Evolutionary conservation across 2,113 vertebrate genomes (phyloP), one percentile per base, ranked within the genome.

Genomic region (Struthio camelus): DNA sequence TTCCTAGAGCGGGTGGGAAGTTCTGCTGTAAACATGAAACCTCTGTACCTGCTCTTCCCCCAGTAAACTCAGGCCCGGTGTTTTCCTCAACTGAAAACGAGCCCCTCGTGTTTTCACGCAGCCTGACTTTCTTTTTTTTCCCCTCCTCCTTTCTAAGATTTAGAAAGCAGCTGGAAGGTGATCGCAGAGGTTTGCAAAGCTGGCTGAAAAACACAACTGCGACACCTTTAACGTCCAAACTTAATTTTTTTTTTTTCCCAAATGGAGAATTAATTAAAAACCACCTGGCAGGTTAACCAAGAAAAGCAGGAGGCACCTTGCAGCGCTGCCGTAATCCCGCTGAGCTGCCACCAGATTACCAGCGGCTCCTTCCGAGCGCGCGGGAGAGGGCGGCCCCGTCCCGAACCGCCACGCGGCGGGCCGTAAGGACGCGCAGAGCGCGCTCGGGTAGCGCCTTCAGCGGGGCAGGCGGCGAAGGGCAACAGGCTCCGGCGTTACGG

Each of bases 181-280:
- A 84, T 77, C 5, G 1, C 25, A 38, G 70, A 81, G 65, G 42
- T 90, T 75, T 75, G 87, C 85, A 85, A 59, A 91, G 70, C 81
- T 30, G 53, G 65, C 34, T 77, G 50, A 40, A 77, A 93, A 93
- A 79, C 5, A 82, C 65, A 80, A 78, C 64, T 73, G 53, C 16
- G 85, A 46, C 42, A 73, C 20, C 38, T 42, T 34, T 16, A 25
- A 83, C 14, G 18, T 50, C 58, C 44, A 70, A 87, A 77, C 0
- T 2, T 10, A 27, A 2, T 14, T 11, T 32, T 56, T 80, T 4
- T 25, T 1, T 2, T 5, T 5, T 0, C 24, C 17, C 3, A 64
- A 77, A 86, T 8, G 14, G n/a, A 83, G 50, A 76, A 83, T 72
- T 58, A 50, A 91, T 72, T 80, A 48, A 85, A 85, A 86, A 59